Base-by-base conservation (phyloP, 1,140 invertebrate genomes). In the Aphaenogaster floridana region DNA sequence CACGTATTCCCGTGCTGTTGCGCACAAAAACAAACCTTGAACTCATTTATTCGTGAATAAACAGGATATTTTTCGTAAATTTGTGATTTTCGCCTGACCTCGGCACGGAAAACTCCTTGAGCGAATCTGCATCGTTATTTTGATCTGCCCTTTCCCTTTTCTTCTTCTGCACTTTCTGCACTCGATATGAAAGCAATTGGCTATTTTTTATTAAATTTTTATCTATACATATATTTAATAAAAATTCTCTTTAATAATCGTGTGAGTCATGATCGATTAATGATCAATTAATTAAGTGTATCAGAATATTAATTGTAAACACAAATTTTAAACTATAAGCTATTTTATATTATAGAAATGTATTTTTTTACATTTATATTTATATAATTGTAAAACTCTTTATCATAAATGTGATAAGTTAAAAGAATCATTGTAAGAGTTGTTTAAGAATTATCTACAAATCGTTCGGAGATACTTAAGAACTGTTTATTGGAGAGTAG, bases 121-220 rank as follows among this genome's bases (percentile, higher is more conserved):
- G 2, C n/a, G 2, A 71, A 21, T 50, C 50, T 28, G 15, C 34
- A 15, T 34, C 7, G 3, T 8, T 7, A 50, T 34, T 63, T 78
- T 36, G 11, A 9, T 50, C 34, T 80, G 34, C 21, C 6, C 8
- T 57, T 59, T 54, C 7, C 21, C 8, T 39, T 45, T 72, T 54
- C 45, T 69, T 21, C 11, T n/a, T 63, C 13, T 50, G 39, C 72
- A 76, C 50, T 39, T 39, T 74, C 50, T 57, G n/a, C 52, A 57
- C 69, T 17, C 13, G 0, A 34, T 28, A 28, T 15, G 42, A 34
- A 21, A 36, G 2, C 21, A 71, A 71, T 68, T n/a, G 17, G 71
- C 9, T 1, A 34, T 74, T 72, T 36, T 34, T n/a, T 4, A 45
- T 3, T 52, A 36, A 72, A 72, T 36, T 54, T 52, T 34, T 0